Conservation (phyloP, 2,113 vertebrate genomes). For the Cyprinodon variegatus region DNA sequence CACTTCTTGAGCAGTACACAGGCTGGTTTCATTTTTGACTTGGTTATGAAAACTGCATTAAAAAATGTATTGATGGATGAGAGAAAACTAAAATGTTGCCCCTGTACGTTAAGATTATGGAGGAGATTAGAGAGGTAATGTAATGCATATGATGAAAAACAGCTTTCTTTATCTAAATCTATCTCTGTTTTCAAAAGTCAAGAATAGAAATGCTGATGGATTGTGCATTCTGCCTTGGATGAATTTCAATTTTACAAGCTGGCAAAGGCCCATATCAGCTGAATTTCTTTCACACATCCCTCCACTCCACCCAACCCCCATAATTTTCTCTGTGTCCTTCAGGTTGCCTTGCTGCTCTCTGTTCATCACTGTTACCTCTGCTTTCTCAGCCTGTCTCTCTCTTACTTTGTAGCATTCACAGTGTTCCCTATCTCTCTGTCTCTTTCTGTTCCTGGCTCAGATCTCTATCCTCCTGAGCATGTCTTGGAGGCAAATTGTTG, state of each 20-base stretch:
- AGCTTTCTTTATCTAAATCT: constrained; percentile 38
- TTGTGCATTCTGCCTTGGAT: constrained; percentile 31
- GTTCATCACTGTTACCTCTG: constrained; percentile 24
- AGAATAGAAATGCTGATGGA: constrained; percentile 41
- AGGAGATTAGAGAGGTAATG: constrained; percentile 28
- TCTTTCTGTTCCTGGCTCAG: constrained; percentile 56
- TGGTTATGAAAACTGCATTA: not conserved
- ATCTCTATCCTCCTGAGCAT: constrained; percentile 62
- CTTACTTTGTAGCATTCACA: constrained; percentile 23
- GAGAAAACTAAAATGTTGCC: constrained; percentile 1
- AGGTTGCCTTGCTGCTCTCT: constrained; percentile 37
- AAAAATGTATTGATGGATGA: constrained; percentile 5
- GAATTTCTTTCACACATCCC: constrained; percentile 13
- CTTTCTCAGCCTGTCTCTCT: constrained; percentile 32
- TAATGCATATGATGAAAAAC: constrained; percentile 27
- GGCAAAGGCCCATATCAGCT: constrained; percentile 24
- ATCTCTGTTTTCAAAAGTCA: constrained; percentile 14
- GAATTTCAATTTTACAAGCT: constrained; percentile 39
- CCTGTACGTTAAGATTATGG: constrained; percentile 10
- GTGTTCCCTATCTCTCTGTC: constrained; percentile 48
- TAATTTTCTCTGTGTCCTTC: constrained; percentile 50
- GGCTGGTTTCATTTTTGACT: not conserved
- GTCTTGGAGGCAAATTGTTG: constrained; percentile 60
- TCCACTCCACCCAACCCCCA: not conserved
- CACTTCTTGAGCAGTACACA: not conserved